Conservation (phyloP, 2,797 vertebrate genomes). For the Mus caroli region DNA sequence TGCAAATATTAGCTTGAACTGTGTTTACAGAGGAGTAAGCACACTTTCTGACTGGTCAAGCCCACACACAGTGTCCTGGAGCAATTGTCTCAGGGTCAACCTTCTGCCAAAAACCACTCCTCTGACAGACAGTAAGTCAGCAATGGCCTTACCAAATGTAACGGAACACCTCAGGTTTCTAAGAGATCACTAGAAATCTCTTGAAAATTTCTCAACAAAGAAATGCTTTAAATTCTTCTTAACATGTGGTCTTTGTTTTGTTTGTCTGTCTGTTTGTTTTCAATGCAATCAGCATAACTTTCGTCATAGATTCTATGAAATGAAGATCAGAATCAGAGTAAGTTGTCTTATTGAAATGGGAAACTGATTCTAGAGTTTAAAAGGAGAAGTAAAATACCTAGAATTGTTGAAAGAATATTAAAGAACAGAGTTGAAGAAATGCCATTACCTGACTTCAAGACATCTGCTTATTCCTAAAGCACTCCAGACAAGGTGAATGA, state of each 20-base stretch:
- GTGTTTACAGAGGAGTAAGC: background rate
- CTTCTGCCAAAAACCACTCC: background rate
- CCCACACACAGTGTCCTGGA: background rate
- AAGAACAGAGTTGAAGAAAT: constrained; percentile 12
- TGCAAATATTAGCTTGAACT: background rate
- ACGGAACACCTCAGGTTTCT: background rate
- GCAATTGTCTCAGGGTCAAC: background rate
- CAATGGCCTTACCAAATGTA: background rate
- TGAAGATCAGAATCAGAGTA: background rate
- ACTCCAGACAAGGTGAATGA: background rate
- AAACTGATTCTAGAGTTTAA: background rate
- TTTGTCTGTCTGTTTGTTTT: background rate
- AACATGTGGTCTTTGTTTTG: background rate
- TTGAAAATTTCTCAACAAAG: background rate
- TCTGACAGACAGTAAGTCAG: background rate
- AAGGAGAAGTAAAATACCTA: background rate
- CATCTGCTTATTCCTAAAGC: background rate
- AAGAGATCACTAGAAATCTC: background rate
- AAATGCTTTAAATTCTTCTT: background rate
- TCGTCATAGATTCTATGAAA: background rate
- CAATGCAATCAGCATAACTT: background rate
- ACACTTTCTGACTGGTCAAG: background rate
- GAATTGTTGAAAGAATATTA: background rate
- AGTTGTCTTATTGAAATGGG: background rate
- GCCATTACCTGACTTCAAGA: background rate